Evolutionary conservation across 2,113 vertebrate species (phyloP).

Genomic region (Paraplagusia blochii): DNA sequence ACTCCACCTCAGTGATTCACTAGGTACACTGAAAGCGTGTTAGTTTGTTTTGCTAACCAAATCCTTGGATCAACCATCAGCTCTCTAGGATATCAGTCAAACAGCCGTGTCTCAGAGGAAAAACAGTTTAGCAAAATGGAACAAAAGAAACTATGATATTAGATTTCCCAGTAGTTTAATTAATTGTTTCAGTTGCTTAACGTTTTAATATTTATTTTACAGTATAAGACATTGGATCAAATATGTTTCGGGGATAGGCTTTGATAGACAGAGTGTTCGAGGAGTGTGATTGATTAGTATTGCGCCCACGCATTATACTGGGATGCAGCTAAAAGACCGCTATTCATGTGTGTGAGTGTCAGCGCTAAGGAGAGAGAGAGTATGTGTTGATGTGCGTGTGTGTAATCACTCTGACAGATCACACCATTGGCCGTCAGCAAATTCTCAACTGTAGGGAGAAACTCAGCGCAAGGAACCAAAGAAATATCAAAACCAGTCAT

Average conservation of each 20-base stretch:
- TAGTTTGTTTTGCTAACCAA: too few relatives aligned
- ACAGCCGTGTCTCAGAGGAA: too few relatives aligned
- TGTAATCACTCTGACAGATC: constrained; percentile 41
- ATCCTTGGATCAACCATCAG: too few relatives aligned
- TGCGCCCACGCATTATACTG: constrained; percentile 59
- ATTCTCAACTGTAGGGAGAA: not conserved
- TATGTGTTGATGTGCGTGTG: constrained; percentile 27
- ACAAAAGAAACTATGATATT: too few relatives aligned
- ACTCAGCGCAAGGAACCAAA: not conserved
- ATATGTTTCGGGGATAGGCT: not conserved
- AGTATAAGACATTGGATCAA: not conserved
- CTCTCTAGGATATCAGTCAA: too few relatives aligned
- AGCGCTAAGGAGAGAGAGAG: constrained; percentile 27
- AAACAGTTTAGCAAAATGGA: too few relatives aligned
- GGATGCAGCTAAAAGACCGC: constrained; percentile 56
- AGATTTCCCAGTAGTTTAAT: too few relatives aligned
- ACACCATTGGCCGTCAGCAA: constrained; percentile 20
- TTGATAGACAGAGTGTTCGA: constrained; percentile 45
- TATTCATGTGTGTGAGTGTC: constrained; percentile 53
- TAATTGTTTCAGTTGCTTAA: too few relatives aligned
- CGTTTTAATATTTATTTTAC: too few relatives aligned
- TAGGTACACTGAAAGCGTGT: too few relatives aligned
- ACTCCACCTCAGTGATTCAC: too few relatives aligned
- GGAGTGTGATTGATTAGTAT: constrained; percentile 71
- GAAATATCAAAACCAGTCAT: not conserved